Evolutionary conservation across 2,113 vertebrate genomes (phyloP).

Genomic region (Prinia subflava): DNA sequence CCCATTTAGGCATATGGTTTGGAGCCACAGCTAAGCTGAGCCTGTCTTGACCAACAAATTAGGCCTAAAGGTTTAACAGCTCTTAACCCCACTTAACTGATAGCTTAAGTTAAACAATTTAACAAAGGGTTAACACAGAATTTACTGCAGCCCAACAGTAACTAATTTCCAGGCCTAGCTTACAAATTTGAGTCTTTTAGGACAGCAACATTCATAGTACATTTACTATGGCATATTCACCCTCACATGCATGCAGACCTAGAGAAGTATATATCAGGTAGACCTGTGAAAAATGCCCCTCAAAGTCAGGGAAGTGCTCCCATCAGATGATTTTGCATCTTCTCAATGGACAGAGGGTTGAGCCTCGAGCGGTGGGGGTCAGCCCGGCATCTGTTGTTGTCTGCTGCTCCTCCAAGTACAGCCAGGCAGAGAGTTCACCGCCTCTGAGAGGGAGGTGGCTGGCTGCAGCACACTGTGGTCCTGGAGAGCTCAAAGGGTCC

Average conservation of each 20-base stretch:
- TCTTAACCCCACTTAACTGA: background rate
- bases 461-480: background rate
- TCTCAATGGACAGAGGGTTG: background rate
- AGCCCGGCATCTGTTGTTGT: background rate
- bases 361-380: fast-evolving
- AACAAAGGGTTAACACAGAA: background rate
- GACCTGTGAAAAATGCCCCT: background rate
- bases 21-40: background rate
- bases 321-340: background rate
- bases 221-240: background rate
- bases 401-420: fast-evolving
- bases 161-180: background rate
- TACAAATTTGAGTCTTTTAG: background rate
- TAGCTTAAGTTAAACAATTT: background rate
- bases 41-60: background rate
- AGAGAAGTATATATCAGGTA: background rate
- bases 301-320: background rate
- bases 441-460: background rate
- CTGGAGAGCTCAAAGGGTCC: background rate
- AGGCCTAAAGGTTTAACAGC: background rate
- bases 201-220: background rate
- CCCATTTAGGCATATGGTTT: background rate
- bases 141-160: background rate
- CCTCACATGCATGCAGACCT: fast-evolving
- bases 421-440: background rate